Evolutionary conservation across 2,888 invertebrate genomes (phyloP).

Genomic region (Clanis bilineata): DNA sequence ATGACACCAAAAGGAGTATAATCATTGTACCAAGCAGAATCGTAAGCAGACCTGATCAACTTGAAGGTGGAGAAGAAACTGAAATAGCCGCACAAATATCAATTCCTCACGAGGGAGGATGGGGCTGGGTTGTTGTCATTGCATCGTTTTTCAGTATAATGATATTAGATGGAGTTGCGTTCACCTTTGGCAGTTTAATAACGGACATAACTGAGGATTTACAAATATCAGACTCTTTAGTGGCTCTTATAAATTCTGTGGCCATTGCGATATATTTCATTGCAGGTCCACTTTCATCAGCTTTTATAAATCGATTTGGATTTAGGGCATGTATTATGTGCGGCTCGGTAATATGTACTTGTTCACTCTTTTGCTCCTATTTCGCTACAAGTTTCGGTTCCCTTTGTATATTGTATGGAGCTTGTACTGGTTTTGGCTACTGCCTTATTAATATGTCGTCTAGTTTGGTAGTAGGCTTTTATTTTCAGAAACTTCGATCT

Average conservation of each 20-base stretch:
- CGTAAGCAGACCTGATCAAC: constrained; percentile 43
- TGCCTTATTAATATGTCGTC: constrained; percentile 62
- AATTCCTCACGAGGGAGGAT: constrained; percentile 66
- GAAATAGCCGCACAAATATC: constrained; percentile 73
- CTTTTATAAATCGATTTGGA: constrained; percentile 71
- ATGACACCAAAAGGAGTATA: constrained; percentile 44
- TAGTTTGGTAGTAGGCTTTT: constrained; percentile 67
- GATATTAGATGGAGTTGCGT: constrained; percentile 62
- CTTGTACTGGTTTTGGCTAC: constrained; percentile 60
- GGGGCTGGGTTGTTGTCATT: constrained; percentile 71
- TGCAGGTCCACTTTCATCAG: constrained; percentile 62
- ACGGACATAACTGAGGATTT: constrained; percentile 58
- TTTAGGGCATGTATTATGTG: constrained; percentile 67
- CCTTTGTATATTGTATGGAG: constrained; percentile 61
- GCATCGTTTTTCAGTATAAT: constrained; percentile 54
- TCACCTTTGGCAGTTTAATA: constrained; percentile 65
- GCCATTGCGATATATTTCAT: constrained; percentile 63
- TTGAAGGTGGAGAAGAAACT: constrained; percentile 64
- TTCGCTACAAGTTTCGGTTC: constrained; percentile 49
- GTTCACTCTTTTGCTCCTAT: constrained; percentile 56
- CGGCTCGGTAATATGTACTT: constrained; percentile 58
- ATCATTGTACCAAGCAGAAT: constrained; percentile 53
- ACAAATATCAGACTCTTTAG: constrained; percentile 43
- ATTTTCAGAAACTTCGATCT: constrained; percentile 67
- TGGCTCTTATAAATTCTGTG: constrained; percentile 64